These are phyloP conservation scores for Alectura lathami DNA, from an alignment of 2,113 vertebrate species.

Conservation along the genomic window DNA sequence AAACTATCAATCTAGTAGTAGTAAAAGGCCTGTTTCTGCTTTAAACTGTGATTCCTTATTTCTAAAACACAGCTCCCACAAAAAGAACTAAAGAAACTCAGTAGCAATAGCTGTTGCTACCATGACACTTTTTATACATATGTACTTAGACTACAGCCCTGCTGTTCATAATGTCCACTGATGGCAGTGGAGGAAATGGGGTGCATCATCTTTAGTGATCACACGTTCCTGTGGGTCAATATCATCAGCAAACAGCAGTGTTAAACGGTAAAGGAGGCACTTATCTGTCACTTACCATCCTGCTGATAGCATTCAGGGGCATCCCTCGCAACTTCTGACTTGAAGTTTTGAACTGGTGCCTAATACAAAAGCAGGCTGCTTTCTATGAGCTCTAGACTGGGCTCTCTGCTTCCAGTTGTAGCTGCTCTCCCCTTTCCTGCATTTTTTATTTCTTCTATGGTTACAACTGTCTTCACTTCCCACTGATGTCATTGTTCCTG, in stretches of 20 bases:
- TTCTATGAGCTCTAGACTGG: neutral
- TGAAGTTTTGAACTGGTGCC: neutral
- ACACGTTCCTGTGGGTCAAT: neutral
- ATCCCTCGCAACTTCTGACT: neutral
- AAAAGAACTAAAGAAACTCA: neutral
- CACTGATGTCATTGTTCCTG: slow-evolving; percentile 64
- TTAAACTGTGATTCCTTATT: neutral
- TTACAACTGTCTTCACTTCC: slow-evolving; percentile 62
- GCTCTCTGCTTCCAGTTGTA: slow-evolving; percentile 34
- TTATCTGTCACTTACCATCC: neutral
- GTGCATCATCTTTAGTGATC: neutral
- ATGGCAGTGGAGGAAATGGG: neutral
- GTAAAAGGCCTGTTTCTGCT: neutral
- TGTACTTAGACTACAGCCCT: neutral
- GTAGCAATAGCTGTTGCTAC: neutral
- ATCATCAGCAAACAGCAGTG: neutral
- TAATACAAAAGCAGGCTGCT: neutral
- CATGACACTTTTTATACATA: too few relatives aligned
- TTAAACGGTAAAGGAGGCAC: neutral
- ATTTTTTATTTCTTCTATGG: slow-evolving; percentile 48
- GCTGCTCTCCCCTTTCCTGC: neutral
- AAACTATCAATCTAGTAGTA: neutral
- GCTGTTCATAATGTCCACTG: neutral
- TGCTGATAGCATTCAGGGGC: neutral
- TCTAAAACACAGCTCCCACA: neutral